These are phyloP conservation scores for Candidula unifasciata DNA, from an alignment of 2,888 invertebrate genomes.

Conservation along the genomic window DNA sequence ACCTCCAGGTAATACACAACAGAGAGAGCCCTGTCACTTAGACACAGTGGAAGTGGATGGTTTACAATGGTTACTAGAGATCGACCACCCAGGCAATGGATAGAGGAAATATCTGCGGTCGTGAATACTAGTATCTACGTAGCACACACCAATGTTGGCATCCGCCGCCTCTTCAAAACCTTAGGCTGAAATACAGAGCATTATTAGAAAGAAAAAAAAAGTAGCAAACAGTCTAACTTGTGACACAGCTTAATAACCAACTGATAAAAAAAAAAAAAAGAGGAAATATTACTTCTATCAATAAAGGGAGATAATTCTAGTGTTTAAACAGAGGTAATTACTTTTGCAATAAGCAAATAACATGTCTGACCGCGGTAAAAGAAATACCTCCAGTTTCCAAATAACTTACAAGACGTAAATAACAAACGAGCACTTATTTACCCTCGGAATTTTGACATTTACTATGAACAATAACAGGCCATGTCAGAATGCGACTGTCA, in stretches of 20 bases:
- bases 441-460: constrained; percentile 5
- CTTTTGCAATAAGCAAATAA: not conserved
- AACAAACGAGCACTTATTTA: not conserved
- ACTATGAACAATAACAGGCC: not conserved
- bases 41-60: no score
- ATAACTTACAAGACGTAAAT: not conserved
- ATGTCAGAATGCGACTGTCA: not conserved
- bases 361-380: not conserved
- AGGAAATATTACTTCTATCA: not conserved
- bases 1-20: no score
- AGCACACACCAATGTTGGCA: no score
- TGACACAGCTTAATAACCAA: not conserved
- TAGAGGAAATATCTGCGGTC: no score
- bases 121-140: no score
- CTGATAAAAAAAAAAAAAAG: not conserved
- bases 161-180: no score
- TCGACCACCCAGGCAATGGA: no score
- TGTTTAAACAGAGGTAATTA: not conserved
- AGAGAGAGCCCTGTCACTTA: no score
- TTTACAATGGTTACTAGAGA: no score
- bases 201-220: no score
- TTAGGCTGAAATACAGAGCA: no score
- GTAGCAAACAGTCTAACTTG: no score
- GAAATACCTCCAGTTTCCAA: not conserved
- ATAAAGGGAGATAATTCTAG: not conserved